Base-by-base conservation (phyloP, 2,888 invertebrate species). In the Mantis religiosa region DNA sequence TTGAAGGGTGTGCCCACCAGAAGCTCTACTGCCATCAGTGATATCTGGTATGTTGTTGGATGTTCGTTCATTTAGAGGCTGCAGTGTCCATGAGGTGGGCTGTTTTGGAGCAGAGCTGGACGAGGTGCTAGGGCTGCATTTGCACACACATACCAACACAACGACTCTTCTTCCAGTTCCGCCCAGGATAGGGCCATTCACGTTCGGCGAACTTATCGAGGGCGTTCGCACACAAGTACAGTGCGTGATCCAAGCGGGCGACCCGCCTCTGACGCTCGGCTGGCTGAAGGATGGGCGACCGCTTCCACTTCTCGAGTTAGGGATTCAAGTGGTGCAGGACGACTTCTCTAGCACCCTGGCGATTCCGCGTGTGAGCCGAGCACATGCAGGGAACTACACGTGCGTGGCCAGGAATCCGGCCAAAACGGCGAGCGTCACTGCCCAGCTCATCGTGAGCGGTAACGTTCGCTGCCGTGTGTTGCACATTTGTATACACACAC, bases 231-330 rank as follows among this genome's bases (percentile, higher is more conserved):
- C 94, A 91, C 92, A 92, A 92, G 91, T 93, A 34, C 92, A 94
- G 90, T 94, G 94, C 91, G 93, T 93, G 30, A 93, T 94, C 89
- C 93, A 93, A 91, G 93, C 93, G 88, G 94, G 94, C 4, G 94
- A 94, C 91, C 92, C 93, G 47, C 94, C 94, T 28, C 92, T 94
- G 87, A 92, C 91, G 88, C 92, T 94, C 88, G 91, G 91, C 71
- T 94, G 94, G 94, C 92, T 92, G 85, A 93, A 93, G 91, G 93
- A 94, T 91, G 93, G 93, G n/a, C 91, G 92, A 25, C 92, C 92
- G 8, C 92, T 94, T 82, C 92, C 93, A 7, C 54, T 71, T 71
- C 92, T 92, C 86, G 93, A 93, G 90, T 91, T 92, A 90, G 91
- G 92, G n/a, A 91, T 92, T 88, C 91, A 91, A 87, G 91, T 92